Base-by-base conservation (phyloP, 2,888 invertebrate genomes). In the Brenthis ino region DNA sequence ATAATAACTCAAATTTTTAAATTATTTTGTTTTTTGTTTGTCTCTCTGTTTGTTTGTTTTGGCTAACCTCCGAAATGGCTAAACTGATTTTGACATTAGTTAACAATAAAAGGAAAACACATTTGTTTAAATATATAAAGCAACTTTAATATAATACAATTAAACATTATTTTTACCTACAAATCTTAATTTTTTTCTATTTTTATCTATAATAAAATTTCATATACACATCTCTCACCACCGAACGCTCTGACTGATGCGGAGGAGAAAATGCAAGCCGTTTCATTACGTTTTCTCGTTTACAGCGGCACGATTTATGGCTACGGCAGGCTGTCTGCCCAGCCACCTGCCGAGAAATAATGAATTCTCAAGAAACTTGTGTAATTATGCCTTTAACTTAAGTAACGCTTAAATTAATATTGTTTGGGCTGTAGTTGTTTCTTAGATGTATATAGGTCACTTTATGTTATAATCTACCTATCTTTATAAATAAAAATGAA, bases 271-370 rank as follows among this genome's bases (percentile, higher is more conserved):
- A 91, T 89, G 88, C 90, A 86, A 80, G 85, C 83, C 84, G 87
- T 91, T 89, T 91, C 91, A 91, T 91, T 91, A 91, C 87, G 85
- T 89, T 88, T 88, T 85, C 86, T 86, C 86, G 87, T 81, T 84
- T 84, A 82, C 80, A 79, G 77, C 77, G 79, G 75, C 80, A 80
- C 79, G 86, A 89, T 89, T 88, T 88, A 91, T 87, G 84, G 79
- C 70, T 53, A 58, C 68, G 72, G 69, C 76, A 67, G 68, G 69
- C 73, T 58, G 72, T 72, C 72, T 69, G 67, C 81, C 80, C 76
- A 68, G 60, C 68, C 65, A 70, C 68, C 67, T 65, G 67, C 50
- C 55, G 54, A 58, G 14, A 43, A 47, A 60, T 65, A 70, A 68
- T 65, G 61, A 68, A 66, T 71, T 66, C 69, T 71, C 61, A 67